Evolutionary conservation across 2,888 invertebrate genomes (phyloP), one percentile per base, ranked within the genome.

Genomic region (Torymus auratus): DNA sequence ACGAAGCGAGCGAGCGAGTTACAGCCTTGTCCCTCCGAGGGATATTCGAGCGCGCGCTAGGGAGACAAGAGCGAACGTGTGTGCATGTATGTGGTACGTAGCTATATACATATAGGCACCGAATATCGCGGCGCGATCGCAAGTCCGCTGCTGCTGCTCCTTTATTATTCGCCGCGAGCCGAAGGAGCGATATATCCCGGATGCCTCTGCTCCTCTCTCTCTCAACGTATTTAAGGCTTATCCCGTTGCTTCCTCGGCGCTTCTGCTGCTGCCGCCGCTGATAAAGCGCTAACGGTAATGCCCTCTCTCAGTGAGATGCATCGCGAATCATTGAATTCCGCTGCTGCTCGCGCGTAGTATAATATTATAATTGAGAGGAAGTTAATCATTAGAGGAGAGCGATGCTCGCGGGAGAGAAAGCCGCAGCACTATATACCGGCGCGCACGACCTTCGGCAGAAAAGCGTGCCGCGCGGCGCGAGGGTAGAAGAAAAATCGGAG

Each of bases 331-430:
- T 71, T 71, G 77, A 71, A 69, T 76, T 70, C 69, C 62, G 15
- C 60, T 20, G 15, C 15, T 11, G 64, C 23, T 13, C 67, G 28
- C 28, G 14, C 41, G 41, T 41, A 41, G 41, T 50, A 50, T 70
- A 72, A 73, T 62, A 65, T 78, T 74, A n/a, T 74, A 79, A 79
- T 79, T 79, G 79, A 79, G 74, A 79, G 74, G 79, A 64, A 79
- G 79, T 64, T 73, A 61, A 62, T 78, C 78, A 73, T 78, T 73
- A 72, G 56, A 20, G 10, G 28, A 15, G 15, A n/a, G 13, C n/a
- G 78, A 56, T 13, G 13, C n/a, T 5, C 23, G 20, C 5, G 62
- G n/a, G 13, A 67, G 71, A 72, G 71, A 53, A 62, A 61, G 61
- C 13, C 7, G 7, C 7, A 28, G 5, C 2, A n/a, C 41, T 41